Evolutionary conservation across 2,113 vertebrate genomes (phyloP).

Genomic region (Origma solitaria): DNA sequence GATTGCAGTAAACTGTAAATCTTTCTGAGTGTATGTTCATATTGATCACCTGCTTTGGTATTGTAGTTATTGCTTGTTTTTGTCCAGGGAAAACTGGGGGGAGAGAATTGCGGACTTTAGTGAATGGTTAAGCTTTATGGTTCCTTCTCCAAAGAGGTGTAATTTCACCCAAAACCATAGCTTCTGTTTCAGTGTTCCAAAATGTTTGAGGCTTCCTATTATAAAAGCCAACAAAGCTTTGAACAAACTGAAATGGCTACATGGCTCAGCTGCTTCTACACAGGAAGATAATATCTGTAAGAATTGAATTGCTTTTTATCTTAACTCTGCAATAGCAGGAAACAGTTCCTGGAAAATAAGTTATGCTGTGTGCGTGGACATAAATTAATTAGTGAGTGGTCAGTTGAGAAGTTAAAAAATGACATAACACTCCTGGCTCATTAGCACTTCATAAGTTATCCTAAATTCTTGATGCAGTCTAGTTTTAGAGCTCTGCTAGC

Average conservation of each 20-base stretch:
- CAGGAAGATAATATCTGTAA: not conserved
- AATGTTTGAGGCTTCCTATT: not conserved
- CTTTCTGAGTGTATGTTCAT: not conserved
- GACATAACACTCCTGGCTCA: not conserved
- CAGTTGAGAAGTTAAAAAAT: not conserved
- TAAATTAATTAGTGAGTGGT: not conserved
- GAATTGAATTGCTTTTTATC: not conserved
- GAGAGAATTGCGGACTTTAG: not conserved
- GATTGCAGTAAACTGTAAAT: not conserved
- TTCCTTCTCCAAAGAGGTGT: not conserved
- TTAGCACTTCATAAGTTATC: conserved; percentile 21
- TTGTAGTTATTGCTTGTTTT: not conserved
- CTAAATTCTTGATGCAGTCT: not conserved
- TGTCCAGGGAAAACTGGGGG: not conserved
- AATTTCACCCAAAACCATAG: not conserved
- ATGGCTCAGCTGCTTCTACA: not conserved
- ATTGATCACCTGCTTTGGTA: not conserved
- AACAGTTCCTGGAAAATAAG: not conserved
- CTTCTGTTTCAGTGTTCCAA: not conserved
- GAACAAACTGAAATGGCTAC: not conserved
- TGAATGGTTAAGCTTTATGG: not conserved
- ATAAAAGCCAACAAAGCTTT: not conserved
- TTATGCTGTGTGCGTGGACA: not conserved
- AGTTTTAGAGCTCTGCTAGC: not conserved
- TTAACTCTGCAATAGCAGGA: not conserved